Evolutionary conservation across 2,888 invertebrate species (phyloP).

Genomic region (Leucophora obtusa): DNA sequence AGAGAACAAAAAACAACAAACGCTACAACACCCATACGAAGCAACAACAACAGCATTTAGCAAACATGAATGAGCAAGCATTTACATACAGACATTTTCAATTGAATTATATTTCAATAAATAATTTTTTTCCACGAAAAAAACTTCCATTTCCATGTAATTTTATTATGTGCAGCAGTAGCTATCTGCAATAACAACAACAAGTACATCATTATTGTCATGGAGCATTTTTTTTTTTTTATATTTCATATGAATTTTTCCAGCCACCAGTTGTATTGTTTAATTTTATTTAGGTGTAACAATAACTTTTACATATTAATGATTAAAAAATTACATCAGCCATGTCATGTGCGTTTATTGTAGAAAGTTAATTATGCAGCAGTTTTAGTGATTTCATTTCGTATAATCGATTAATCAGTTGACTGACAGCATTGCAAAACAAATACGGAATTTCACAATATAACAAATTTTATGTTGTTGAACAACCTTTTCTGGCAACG

Average conservation of each 20-base stretch:
- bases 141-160: background rate
- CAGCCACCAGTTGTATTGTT: background rate
- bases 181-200: background rate
- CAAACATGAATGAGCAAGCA: background rate
- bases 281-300: background rate
- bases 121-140: slow-evolving; percentile 66
- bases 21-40: too few species aligned
- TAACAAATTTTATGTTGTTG: too few species aligned
- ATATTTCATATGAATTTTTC: too few species aligned
- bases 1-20: background rate
- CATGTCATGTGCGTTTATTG: background rate
- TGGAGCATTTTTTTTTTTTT: too few species aligned
- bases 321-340: background rate
- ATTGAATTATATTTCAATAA: slow-evolving; percentile 73
- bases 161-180: background rate
- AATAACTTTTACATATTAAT: background rate
- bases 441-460: too few species aligned
- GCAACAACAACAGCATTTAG: background rate
- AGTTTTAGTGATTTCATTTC: background rate
- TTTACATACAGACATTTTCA: slow-evolving; percentile 48
- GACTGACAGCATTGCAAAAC: too few species aligned
- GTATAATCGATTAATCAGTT: too few species aligned
- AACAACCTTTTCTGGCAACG: too few species aligned
- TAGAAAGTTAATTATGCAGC: background rate
- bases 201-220: background rate